Evolutionary conservation across 2,113 vertebrate species (phyloP).

Genomic region (Poeciliopsis occidentalis): DNA sequence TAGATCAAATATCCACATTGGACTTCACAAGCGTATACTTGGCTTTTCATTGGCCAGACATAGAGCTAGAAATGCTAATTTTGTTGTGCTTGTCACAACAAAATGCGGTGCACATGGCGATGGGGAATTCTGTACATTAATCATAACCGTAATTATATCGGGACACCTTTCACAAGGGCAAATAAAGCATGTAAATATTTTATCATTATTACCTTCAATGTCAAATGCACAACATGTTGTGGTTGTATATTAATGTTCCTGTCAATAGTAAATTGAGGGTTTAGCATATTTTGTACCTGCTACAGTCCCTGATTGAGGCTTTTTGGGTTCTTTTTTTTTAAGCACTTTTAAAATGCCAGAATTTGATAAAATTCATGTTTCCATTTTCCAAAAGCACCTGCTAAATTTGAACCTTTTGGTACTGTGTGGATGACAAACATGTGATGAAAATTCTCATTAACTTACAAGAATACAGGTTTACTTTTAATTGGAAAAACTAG

Average conservation of each 20-base stretch:
- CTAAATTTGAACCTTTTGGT: too few relatives aligned
- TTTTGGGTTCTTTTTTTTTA: neutral
- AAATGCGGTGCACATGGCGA: constrained; percentile 56
- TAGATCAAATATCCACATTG: constrained; percentile 59
- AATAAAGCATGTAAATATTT: constrained; percentile 60
- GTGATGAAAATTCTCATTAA: neutral
- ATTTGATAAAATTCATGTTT: neutral
- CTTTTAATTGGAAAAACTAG: neutral
- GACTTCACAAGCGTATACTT: constrained; percentile 40
- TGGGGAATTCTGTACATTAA: constrained; percentile 60
- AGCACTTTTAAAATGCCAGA: neutral
- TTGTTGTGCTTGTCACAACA: constrained; percentile 51
- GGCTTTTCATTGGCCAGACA: constrained; percentile 46
- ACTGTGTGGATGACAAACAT: too few relatives aligned
- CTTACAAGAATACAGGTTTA: neutral
- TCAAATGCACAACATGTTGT: constrained; percentile 44
- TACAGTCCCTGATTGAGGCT: neutral
- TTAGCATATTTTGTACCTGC: constrained; percentile 5
- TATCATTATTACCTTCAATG: constrained; percentile 42
- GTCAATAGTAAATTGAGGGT: constrained; percentile 17
- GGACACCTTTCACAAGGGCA: constrained; percentile 30
- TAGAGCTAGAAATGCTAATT: constrained; percentile 61
- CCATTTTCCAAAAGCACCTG: neutral
- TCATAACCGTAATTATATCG: constrained; percentile 53
- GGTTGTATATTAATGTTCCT: constrained; percentile 51